Percentiles rank a stretch among this genome's conserved stretches.
Conservation (phyloP, 2,113 vertebrate genomes). For the Ameiurus melas region DNA sequence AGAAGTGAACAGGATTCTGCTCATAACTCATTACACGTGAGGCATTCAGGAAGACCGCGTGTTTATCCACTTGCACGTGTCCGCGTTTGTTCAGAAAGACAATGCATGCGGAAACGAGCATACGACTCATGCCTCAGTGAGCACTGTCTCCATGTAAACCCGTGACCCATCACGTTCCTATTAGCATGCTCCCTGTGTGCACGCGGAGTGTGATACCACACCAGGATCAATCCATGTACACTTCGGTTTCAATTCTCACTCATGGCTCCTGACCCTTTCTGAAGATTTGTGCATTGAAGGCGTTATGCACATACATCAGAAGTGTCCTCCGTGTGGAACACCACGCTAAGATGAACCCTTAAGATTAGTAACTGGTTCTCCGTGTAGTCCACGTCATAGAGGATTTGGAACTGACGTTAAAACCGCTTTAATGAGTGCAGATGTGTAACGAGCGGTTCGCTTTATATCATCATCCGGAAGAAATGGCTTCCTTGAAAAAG, state of each 20-base stretch:
- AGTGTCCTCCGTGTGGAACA: too few species aligned
- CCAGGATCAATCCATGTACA: background rate
- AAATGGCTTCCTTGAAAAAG: background rate
- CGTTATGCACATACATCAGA: background rate
- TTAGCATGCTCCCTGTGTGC: constrained; percentile 10
- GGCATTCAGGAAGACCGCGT: background rate
- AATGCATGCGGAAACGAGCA: background rate
- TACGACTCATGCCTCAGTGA: background rate
- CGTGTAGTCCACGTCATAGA: background rate
- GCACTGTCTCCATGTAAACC: constrained; percentile 4
- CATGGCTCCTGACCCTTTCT: too few species aligned
- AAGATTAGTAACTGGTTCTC: background rate
- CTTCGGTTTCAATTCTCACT: background rate
- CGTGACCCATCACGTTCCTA: background rate
- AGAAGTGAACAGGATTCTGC: background rate
- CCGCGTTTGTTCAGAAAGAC: constrained; percentile 6
- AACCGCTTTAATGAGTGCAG: background rate
- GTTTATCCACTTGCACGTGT: background rate
- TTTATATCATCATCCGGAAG: background rate
- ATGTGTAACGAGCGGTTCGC: background rate
- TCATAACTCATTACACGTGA: background rate
- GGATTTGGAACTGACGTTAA: background rate
- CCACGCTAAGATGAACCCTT: background rate
- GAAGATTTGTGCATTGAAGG: background rate
- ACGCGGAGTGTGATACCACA: background rate